Evolutionary conservation across 2,797 vertebrate genomes (phyloP), one percentile per base, ranked within the genome.

Genomic region (Meriones psammophilus): DNA sequence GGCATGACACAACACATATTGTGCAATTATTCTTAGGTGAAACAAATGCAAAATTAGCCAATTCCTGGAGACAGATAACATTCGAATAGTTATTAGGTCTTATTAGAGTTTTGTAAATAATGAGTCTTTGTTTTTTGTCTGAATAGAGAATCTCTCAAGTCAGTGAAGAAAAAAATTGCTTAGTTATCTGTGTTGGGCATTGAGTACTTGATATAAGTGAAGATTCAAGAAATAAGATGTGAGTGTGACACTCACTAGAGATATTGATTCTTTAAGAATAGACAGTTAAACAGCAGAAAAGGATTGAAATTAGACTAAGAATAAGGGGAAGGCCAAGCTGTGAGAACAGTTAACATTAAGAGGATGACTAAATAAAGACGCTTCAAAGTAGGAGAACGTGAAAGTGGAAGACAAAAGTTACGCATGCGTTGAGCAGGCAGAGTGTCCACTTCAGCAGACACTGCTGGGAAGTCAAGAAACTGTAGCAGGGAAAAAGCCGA

Each of bases 21-120:
- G 0, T 24, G 42, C 76, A 20, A 73, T 89, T 92, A 28, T 28
- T 95, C 83, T 94, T 92, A 89, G 71, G 10, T 87, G 15, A 96
- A 92, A 88, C 76, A 80, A 68, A 80, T 18, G 3, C 15, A 66
- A 64, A 92, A 66, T 79, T 74, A 80, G 22, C 36, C 89, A 93
- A 87, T 58, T 13, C n/a, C 24, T 54, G 8, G 24, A 84, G 39
- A 88, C 7, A 54, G 36, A 84, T 54, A 88, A 73, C 30, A 66
- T 60, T 71, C 3, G 46, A 42, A 56, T 62, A 6, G 33, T 39
- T 88, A 1, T 18, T 30, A 54, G 5, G 85, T 39, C 33, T 46
- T 76, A 46, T 36, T 33, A 15, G 14, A 22, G 3, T 26, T 8
- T 28, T 26, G 20, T 14, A 92, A 88, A 73, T 42, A 86, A 81